A percentile compares a stretch with the other conserved stretches of the same genome.
Conservation (phyloP, 2,113 vertebrate species). For the Nerophis ophidion region DNA sequence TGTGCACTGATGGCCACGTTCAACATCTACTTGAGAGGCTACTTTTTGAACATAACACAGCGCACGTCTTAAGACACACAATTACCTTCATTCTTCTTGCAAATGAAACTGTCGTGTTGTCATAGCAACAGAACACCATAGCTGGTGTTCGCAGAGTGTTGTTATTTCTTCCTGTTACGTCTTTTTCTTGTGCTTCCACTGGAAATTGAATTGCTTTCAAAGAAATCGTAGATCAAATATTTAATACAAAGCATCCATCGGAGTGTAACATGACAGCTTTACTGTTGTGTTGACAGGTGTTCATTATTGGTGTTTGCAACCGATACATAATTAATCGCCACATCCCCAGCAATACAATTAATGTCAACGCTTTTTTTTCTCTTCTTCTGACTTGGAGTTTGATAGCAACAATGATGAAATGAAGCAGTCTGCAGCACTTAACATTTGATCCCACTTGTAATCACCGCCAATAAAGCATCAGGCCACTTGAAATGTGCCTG, state of each 20-base stretch:
- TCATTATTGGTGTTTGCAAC: not conserved
- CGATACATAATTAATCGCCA: not conserved
- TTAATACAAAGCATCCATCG: not conserved
- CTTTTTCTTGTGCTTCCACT: not conserved
- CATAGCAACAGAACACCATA: no score
- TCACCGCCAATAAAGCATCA: not conserved
- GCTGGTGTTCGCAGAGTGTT: not conserved
- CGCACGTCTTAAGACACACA: no score
- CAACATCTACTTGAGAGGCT: no score
- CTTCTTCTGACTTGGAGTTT: not conserved
- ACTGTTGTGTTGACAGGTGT: not conserved
- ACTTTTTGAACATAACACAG: no score
- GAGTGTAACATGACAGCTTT: not conserved
- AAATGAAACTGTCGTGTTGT: no score
- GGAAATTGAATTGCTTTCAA: not conserved
- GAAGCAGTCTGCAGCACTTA: not conserved
- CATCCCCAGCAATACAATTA: not conserved
- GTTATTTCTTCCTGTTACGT: not conserved
- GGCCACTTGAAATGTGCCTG: not conserved
- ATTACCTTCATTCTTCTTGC: no score
- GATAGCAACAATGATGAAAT: slow-evolving; percentile 1
- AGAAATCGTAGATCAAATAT: not conserved
- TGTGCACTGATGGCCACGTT: no score
- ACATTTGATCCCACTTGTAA: slow-evolving; percentile 2
- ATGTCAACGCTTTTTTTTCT: not conserved